Evolutionary conservation across 2,113 vertebrate species (phyloP).

Genomic region (Psittacula cyanocephala): DNA sequence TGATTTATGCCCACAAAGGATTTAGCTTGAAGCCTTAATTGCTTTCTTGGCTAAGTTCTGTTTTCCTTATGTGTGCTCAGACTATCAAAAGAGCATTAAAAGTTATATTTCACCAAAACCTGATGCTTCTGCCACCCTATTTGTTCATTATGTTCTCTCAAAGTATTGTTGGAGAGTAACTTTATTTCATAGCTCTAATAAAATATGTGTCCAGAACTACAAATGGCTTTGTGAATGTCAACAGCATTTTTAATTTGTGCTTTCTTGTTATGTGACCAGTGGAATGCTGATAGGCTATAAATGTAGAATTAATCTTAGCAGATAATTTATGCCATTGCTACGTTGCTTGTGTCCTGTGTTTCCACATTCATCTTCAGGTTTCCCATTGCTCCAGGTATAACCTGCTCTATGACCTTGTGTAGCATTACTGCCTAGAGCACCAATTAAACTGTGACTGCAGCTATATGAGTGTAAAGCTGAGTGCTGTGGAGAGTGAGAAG

Average conservation of each 20-base stretch:
- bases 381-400: background rate
- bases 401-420: background rate
- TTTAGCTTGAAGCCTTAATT: constrained; percentile 31
- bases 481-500: background rate
- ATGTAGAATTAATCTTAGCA: background rate
- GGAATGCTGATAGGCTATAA: background rate
- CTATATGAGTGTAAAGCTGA: background rate
- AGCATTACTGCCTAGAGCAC: background rate
- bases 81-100: background rate
- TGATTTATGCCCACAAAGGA: constrained; percentile 15
- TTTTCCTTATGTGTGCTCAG: constrained; percentile 16
- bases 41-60: constrained; percentile 18
- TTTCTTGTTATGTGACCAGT: background rate
- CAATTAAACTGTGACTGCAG: background rate
- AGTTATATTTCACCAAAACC: background rate
- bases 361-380: background rate
- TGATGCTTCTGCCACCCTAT: background rate
- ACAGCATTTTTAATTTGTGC: background rate
- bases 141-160: background rate
- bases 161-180: background rate
- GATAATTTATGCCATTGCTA: background rate
- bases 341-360: background rate
- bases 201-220: background rate
- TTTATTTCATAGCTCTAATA: background rate
- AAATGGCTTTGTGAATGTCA: background rate